Evolutionary conservation across 2,113 vertebrate genomes (phyloP).

Genomic region (Heterotilapia buettikoferi): DNA sequence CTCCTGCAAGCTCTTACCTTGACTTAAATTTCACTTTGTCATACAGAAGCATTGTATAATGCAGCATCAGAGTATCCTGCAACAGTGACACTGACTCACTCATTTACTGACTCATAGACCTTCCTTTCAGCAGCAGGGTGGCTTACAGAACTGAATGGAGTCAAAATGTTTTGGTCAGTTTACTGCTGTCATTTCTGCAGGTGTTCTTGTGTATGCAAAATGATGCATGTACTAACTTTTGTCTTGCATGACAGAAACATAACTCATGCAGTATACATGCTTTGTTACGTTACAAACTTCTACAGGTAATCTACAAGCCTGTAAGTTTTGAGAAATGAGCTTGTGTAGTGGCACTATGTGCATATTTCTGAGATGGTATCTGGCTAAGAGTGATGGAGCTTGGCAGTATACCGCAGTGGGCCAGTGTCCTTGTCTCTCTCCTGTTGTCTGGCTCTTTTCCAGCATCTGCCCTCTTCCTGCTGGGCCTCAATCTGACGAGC

Average conservation of each 20-base stretch:
- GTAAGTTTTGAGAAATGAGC: not conserved
- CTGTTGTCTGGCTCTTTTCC: slow-evolving; percentile 57
- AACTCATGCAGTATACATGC: not conserved
- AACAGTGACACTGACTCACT: slow-evolving; percentile 46
- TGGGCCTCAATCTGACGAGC: slow-evolving; percentile 32
- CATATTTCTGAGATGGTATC: not conserved
- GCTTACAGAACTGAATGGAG: not conserved
- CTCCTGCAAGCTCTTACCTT: slow-evolving; percentile 10
- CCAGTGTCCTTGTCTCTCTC: slow-evolving; percentile 59
- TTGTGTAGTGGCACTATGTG: not conserved
- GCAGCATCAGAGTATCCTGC: slow-evolving; percentile 44
- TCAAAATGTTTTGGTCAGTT: not conserved
- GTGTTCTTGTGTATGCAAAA: not conserved
- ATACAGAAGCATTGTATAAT: not conserved
- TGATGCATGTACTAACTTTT: not conserved
- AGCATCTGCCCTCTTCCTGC: slow-evolving; percentile 40
- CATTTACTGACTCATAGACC: slow-evolving; percentile 38
- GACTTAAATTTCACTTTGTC: slow-evolving; percentile 43
- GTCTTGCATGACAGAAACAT: not conserved
- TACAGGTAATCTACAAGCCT: not conserved
- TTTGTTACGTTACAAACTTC: not conserved
- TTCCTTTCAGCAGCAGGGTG: not conserved
- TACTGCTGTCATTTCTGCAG: not conserved
- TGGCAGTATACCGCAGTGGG: slow-evolving; percentile 32
- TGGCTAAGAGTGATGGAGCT: slow-evolving; percentile 9